These are phyloP conservation scores for Acanthurus tractus DNA, from an alignment of 2,797 vertebrate genomes.

Conservation along the genomic window DNA sequence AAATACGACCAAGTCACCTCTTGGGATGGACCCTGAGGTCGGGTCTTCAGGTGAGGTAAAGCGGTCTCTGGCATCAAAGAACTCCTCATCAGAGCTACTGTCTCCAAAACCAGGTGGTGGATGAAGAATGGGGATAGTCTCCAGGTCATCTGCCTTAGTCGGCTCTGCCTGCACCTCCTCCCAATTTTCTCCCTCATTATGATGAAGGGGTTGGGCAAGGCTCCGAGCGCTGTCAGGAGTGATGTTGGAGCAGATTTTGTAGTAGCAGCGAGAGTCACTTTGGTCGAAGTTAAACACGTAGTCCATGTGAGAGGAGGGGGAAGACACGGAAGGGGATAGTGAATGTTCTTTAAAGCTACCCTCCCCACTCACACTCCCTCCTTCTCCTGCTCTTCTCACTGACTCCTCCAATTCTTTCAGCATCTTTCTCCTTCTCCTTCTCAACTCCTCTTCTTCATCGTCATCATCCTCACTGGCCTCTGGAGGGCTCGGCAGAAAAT, in stretches of 20 bases:
- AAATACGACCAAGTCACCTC: constrained; percentile 71
- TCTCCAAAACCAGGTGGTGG: constrained; percentile 91
- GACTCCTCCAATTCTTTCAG: constrained; percentile 45
- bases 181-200: constrained; percentile 12
- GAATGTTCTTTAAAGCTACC: constrained; percentile 27
- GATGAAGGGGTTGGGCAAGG: constrained; percentile 44
- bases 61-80: constrained; percentile 93
- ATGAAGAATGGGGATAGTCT: constrained; percentile 80
- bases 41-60: constrained; percentile 86
- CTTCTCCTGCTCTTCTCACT: constrained; percentile 46
- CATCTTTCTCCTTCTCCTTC: constrained; percentile 50
- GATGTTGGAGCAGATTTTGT: constrained; percentile 89
- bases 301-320: constrained; percentile 65
- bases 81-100: constrained; percentile 97
- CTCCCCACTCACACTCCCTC: constrained; percentile 28
- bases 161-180: constrained; percentile 32
- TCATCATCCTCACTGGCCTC: constrained; percentile 83
- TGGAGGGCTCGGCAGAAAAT: constrained; percentile 79
- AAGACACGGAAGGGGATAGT: constrained; percentile 16
- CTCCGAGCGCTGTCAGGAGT: constrained; percentile 87
- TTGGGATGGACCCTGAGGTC: constrained; percentile 72
- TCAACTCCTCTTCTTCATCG: constrained; percentile 69
- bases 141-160: constrained; percentile 10
- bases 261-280: constrained; percentile 85
- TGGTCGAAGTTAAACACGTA: constrained; percentile 85